Conservation (phyloP, 2,888 invertebrate species). For the Drosophila setosimentum region DNA sequence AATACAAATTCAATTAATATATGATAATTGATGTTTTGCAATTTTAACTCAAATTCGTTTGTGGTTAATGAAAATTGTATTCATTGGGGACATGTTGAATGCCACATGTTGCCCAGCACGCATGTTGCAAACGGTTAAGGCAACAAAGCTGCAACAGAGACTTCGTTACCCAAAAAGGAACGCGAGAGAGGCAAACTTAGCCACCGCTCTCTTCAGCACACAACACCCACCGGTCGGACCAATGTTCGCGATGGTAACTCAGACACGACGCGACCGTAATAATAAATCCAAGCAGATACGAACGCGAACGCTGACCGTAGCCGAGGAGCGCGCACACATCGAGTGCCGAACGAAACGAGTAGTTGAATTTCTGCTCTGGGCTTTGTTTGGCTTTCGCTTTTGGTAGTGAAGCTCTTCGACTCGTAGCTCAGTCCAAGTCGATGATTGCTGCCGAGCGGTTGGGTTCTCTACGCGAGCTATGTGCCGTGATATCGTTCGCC, state of each 20-base stretch:
- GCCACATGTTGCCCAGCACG: conserved; percentile 53
- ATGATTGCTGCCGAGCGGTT: conserved; percentile 84
- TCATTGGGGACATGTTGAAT: conserved; percentile 8
- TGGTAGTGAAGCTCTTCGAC: conserved; percentile 38
- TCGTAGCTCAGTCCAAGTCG: conserved; percentile 83
- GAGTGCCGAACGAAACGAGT: conserved; percentile 18
- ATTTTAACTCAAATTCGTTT: neutral
- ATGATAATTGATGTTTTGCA: neutral
- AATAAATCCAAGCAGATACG: conserved; percentile 14
- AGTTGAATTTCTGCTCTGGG: conserved; percentile 26
- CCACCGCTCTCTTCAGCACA: conserved; percentile 35
- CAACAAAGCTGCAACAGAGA: conserved; percentile 48
- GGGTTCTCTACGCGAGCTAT: conserved; percentile 64
- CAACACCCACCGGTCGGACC: conserved; percentile 5
- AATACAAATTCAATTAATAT: neutral
- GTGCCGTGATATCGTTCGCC: conserved; percentile 47
- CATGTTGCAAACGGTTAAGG: conserved; percentile 60
- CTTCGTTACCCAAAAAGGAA: conserved; percentile 12
- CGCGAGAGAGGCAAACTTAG: conserved; percentile 3
- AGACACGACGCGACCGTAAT: neutral
- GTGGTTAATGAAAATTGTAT: neutral
- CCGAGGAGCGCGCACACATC: conserved; percentile 17
- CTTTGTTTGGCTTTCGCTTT: conserved; percentile 47
- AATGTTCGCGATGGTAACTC: neutral
- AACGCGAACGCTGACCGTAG: conserved; percentile 15